Percentiles rank a stretch among this genome's conserved stretches.
Conservation (phyloP, 2,113 vertebrate genomes). For the Otocyon megalotis region DNA sequence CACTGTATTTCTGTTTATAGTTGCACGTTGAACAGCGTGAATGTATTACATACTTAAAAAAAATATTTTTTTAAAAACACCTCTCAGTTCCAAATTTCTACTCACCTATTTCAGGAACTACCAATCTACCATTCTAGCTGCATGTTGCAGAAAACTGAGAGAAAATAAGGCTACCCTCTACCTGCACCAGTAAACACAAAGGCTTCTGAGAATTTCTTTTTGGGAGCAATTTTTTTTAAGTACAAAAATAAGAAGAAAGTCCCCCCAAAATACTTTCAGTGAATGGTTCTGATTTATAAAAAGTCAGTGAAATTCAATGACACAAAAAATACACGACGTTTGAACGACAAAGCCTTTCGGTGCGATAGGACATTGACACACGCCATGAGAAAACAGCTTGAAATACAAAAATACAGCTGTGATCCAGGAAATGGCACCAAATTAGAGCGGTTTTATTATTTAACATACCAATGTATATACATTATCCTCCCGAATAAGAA, state of each 20-base stretch:
- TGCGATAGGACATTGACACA: constrained; percentile 79
- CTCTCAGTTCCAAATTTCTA: neutral
- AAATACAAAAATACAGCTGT: constrained; percentile 89
- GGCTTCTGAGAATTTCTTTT: constrained; percentile 80
- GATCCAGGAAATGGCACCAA: constrained; percentile 86
- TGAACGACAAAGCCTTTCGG: constrained; percentile 76
- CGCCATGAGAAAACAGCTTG: constrained; percentile 80
- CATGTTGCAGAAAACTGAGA: constrained; percentile 36
- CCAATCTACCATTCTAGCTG: constrained; percentile 40
- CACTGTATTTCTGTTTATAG: neutral
- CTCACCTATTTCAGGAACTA: constrained; percentile 61
- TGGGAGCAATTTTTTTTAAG: constrained; percentile 54
- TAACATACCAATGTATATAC: constrained; percentile 86
- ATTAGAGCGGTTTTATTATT: constrained; percentile 88
- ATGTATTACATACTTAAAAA: neutral
- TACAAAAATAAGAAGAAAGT: constrained; percentile 74
- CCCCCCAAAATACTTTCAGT: constrained; percentile 68
- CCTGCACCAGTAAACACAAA: constrained; percentile 68
- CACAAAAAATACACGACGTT: constrained; percentile 73
- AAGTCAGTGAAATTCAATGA: constrained; percentile 81
- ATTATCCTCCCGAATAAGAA: constrained; percentile 80
- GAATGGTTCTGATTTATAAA: constrained; percentile 82
- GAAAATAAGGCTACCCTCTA: constrained; percentile 63
- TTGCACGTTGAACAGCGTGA: neutral
- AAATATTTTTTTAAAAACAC: neutral